Percentiles rank a stretch among this genome's conserved stretches.
Evolutionary conservation across 2,888 invertebrate species (phyloP).

Genomic region (Mythimna impura): DNA sequence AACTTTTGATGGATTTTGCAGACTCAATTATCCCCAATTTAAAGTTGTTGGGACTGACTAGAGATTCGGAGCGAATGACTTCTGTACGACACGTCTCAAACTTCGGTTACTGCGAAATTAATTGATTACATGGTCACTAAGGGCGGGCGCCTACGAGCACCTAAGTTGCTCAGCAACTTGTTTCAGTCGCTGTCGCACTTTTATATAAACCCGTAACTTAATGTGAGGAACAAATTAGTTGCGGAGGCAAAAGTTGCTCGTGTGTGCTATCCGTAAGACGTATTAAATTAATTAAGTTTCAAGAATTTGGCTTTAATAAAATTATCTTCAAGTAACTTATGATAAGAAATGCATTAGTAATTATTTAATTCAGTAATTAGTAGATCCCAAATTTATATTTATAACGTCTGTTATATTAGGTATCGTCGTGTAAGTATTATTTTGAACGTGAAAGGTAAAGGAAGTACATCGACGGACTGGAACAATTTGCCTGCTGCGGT

Average conservation of each 20-base stretch:
- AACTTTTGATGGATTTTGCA: conserved; percentile 57
- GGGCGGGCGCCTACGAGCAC: not conserved
- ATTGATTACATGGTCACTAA: conserved; percentile 32
- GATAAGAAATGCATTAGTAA: not conserved
- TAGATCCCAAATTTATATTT: not conserved
- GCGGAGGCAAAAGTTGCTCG: too few species aligned
- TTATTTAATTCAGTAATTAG: not conserved
- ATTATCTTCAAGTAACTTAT: not conserved
- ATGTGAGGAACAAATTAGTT: not conserved
- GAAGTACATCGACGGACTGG: too few species aligned
- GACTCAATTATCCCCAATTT: conserved; percentile 54
- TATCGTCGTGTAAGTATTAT: too few species aligned
- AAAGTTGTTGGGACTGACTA: conserved; percentile 41
- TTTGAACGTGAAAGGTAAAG: too few species aligned
- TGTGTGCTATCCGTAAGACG: not conserved
- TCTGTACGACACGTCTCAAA: conserved; percentile 38
- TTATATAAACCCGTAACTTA: not conserved
- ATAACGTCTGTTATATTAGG: too few species aligned
- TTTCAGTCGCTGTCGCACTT: too few species aligned
- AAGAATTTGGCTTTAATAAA: not conserved
- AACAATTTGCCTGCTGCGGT: too few species aligned
- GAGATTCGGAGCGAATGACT: conserved; percentile 26
- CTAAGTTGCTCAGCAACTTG: too few species aligned
- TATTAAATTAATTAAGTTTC: not conserved
- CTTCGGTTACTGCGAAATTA: conserved; percentile 40